Base-by-base conservation (phyloP, 1,140 invertebrate genomes). In the Drosophila pallidifrons region DNA sequence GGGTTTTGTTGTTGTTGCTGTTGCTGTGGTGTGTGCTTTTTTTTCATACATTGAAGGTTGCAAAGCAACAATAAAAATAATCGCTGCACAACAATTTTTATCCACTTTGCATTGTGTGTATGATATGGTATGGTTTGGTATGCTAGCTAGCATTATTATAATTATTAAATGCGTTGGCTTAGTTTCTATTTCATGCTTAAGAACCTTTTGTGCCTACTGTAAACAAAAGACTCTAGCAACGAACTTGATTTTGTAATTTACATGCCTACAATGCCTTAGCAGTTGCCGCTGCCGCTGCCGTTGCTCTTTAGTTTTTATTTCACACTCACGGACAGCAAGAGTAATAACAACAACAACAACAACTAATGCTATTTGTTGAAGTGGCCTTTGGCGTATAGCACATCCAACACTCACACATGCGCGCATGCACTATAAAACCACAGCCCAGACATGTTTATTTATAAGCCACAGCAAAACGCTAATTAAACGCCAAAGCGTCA, bases 201-300 rank as follows among this genome's bases (percentile, higher is more conserved):
- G 85, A 88, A 88, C 85, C 85, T 89, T 88, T 88, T 88, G 83
- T 88, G 76, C 79, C 69, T 20, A 38, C 7, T 35, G 47, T 61
- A 61, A 77, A 88, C 85, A 88, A 88, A 88, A 88, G 85, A 90
- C 85, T 81, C 51, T 68, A 45, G 78, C 85, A 89, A 89, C 85
- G 77, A 88, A 89, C 85, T 88, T 89, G 85, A 89, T 85, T 89
- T 87, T 88, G 81, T 88, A 89, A 88, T 83, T 88, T 88, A 88
- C 83, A 88, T 88, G 85, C 64, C 58, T 30, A 69, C 47, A 59
- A 59, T 67, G 73, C 64, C 47, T 51, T 49, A 77, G 30, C 28
- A 15, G 45, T 45, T 64, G 60, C 20, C 20, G 43, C 11, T 69
- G 35, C 20, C 15, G 51, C 35, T 71, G 49, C n/a, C 45, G 55